Evolutionary conservation across 2,113 vertebrate genomes (phyloP).

Genomic region (Peromyscus polionotus): DNA sequence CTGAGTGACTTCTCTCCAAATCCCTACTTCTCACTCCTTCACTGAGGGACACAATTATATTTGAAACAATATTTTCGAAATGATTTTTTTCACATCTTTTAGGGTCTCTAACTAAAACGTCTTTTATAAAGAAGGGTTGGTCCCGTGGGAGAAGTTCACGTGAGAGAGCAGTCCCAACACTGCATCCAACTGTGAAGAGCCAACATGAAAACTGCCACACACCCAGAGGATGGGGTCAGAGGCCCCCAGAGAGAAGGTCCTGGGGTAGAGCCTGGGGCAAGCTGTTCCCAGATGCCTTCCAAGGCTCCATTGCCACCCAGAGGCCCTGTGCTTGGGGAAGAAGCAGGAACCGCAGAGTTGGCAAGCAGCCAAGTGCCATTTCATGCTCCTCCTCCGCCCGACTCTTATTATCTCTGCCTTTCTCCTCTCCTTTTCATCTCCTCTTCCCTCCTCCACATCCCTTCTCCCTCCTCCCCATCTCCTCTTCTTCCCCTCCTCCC

Average conservation of each 20-base stretch:
- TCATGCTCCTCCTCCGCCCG: neutral
- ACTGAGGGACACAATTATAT: constrained; percentile 3
- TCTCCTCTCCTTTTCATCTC: too few species aligned
- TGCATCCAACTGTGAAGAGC: constrained; percentile 9
- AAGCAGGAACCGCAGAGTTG: neutral
- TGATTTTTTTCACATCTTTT: constrained; percentile 5
- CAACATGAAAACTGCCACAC: neutral
- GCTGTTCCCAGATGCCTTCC: neutral
- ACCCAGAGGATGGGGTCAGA: neutral
- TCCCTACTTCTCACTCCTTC: neutral
- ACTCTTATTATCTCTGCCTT: rapidly evolving
- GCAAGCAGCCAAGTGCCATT: neutral
- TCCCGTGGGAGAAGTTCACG: constrained; percentile 35
- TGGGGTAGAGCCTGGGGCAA: neutral
- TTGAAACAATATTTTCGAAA: constrained; percentile 62
- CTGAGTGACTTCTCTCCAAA: neutral
- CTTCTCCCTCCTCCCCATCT: neutral
- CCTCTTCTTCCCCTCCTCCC: neutral
- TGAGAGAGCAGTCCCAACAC: neutral
- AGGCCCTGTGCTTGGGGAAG: neutral
- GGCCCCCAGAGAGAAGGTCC: neutral
- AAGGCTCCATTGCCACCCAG: neutral
- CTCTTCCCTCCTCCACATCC: neutral
- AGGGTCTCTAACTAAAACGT: constrained; percentile 36
- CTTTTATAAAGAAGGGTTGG: neutral